Percentiles rank a stretch among this genome's conserved stretches.
Evolutionary conservation across 2,888 invertebrate species (phyloP).

Genomic region (Drymonia ruficornis): DNA sequence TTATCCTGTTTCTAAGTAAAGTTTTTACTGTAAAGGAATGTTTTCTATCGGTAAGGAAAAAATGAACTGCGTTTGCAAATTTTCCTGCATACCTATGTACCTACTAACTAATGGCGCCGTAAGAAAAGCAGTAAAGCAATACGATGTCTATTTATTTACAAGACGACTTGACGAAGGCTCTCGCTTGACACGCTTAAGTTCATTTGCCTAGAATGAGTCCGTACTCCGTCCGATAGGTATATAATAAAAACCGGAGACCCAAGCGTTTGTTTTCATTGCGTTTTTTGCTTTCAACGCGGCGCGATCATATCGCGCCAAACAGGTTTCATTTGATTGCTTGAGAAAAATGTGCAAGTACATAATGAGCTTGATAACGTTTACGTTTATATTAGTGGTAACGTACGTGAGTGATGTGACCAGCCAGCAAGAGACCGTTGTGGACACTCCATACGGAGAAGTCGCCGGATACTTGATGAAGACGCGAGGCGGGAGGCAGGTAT

Average conservation of each 20-base stretch:
- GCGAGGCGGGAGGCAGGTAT: conserved; percentile 82
- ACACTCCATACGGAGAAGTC: conserved; percentile 79
- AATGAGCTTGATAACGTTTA: conserved; percentile 14
- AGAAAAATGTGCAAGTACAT: conserved; percentile 21
- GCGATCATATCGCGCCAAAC: conserved; percentile 40
- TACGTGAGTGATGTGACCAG: conserved; percentile 38
- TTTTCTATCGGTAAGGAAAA: no score
- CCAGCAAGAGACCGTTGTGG: conserved; percentile 51
- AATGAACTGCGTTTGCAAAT: no score
- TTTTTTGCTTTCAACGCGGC: conserved; percentile 50
- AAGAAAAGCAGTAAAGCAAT: conserved; percentile 18
- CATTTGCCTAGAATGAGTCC: conserved; percentile 41
- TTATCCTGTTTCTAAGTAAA: no score
- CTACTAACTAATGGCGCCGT: not conserved
- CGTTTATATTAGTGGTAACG: conserved; percentile 22
- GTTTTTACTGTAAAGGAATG: no score
- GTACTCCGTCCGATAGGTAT: conserved; percentile 28
- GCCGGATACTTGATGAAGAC: conserved; percentile 82
- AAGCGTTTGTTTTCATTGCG: conserved; percentile 53
- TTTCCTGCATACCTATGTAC: no score
- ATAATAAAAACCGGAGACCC: conserved; percentile 55
- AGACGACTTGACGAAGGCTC: conserved; percentile 2
- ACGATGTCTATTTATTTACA: not conserved
- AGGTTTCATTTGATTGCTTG: conserved; percentile 30
- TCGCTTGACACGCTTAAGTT: conserved; percentile 24